Base-by-base conservation (phyloP, 2,888 invertebrate species). In the Tubulanus polymorphus region DNA sequence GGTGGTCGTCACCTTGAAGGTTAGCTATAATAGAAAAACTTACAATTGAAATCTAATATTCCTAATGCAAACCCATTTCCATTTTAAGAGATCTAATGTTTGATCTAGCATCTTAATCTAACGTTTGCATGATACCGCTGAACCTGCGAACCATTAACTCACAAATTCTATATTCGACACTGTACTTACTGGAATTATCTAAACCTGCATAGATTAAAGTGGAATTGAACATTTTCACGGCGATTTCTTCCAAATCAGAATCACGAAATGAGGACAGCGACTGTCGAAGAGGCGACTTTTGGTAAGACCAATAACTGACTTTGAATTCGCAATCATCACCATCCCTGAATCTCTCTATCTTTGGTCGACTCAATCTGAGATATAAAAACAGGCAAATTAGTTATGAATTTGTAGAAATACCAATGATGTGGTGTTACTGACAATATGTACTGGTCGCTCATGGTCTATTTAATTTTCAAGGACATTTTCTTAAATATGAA, bases 281-380 rank as follows among this genome's bases (percentile, higher is more conserved):
- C 79, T 93, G 92, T 1, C 88, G 85, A 54, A 93, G 81, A 6
- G 86, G 84, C 59, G 87, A 85, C 63, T 92, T 86, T 70, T 89
- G 88, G 81, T 93, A 95, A 41, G 91, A 88, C 94, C 94, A 95
- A 81, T 88, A 93, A 23, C 85, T 87, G 62, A 70, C 67, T 37
- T 68, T 67, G 61, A 73, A 71, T 56, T 69, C 66, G 12, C 66
- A 65, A 35, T 90, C 86, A 10, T 89, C 87, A 79, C 89, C 92
- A 52, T 90, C 89, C 32, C 53, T 30, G 23, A 63, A 54, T 32
- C 37, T 32, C 53, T 61, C 57, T 48, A 59, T 32, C 29, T 55
- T 27, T 50, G 47, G 3, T 51, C 37, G 29, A 32, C 37, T 53
- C 58, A 51, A 57, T 79, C 91, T 91, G 80, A 91, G 91, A 41